Base-by-base conservation (phyloP, 2,888 invertebrate species). In the Agrochola circellaris region DNA sequence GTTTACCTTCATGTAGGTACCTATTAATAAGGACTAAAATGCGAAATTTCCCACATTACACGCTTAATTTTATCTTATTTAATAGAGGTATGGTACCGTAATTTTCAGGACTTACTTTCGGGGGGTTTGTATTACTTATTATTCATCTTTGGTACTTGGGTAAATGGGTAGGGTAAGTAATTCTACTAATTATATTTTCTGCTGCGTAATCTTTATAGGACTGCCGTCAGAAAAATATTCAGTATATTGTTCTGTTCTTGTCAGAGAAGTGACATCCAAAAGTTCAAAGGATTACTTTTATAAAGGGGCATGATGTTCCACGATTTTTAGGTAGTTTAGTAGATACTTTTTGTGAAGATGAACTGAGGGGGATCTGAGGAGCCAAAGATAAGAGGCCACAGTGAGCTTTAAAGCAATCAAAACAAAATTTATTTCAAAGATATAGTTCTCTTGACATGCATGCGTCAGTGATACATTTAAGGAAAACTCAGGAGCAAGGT, bases 81-180 rank as follows among this genome's bases (percentile, higher is more conserved):
- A 54, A 23, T 54, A 54, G n/a, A 54, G 13, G 56, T n/a, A 23
- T 8, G 2, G 30, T 23, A 23, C 17, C 17, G n/a, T 71, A 51
- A 67, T 42, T 68, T 68, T 73, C 26, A 69, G 7, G 69, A 69
- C 4, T 34, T 23, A 68, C 11, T 73, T 73, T 38, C 6, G 7
- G 23, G 17, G 17, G 17, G 15, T 34, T 23, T 68, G 17, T 15
- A 23, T 34, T 34, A 30, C 17, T 30, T 51, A 54, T 23, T 54
- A 23, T 61, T 17, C 34, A 61, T 34, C 20, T 34, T 61, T 20
- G 23, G 23, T 34, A 34, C 20, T 61, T 34, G 30, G 30, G 61
- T 13, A 56, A 56, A 56, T 56, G 56, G n/a, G n/a, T 0, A 56
- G 6, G 11, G n/a, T n/a, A 56, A 56, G 11, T 23, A 9, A 54